Evolutionary conservation across 2,113 vertebrate species (phyloP), one percentile per base, ranked within the genome.

Genomic region (Aplodontia rufa): DNA sequence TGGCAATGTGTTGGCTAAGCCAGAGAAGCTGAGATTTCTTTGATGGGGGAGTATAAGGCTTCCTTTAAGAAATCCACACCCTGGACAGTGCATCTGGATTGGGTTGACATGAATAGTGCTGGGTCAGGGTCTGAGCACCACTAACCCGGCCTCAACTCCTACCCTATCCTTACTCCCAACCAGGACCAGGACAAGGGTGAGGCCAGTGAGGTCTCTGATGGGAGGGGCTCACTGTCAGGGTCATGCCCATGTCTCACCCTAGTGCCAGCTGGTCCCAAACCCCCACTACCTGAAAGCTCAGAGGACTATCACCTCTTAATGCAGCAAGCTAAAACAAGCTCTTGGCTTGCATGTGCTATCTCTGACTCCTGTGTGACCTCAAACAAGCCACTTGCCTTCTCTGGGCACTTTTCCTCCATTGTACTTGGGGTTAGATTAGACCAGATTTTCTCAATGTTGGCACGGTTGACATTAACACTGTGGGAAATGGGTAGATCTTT

Each of bases 1-100:
- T 60, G 96, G 87, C 68, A 42, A 84, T 17, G 84, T 92, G 40
- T 6, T 47, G 16, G 94, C 81, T 87, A 83, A 94, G 12, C 64
- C 20, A 0, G 19, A 76, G 93, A 83, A 42, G 47, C 64, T 8
- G 68, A 51, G 66, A 19, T 78, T 93, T 88, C 86, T 75, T 64
- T 22, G 37, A 83, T 0, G 5, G 68, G 87, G 53, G 62, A 68
- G 93, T 66, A 71, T 24, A 80, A 86, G 51, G 28, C 71, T 96
- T 84, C 82, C 85, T 24, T 10, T 79, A 35, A 86, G 81, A 80
- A 91, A 30, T 42, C 30, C 24, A 20, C 47, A 9, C 53, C 47
- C 47, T 35, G 45, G 72, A 2, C 22, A 19, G 3, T 45, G 6
- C 49, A 62, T 45, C 81, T 85, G 60, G 26, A 16, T 58, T 69